These are phyloP conservation scores for Meiosimyza platycephala DNA, from an alignment of 2,888 invertebrate genomes.

Conservation along the genomic window DNA sequence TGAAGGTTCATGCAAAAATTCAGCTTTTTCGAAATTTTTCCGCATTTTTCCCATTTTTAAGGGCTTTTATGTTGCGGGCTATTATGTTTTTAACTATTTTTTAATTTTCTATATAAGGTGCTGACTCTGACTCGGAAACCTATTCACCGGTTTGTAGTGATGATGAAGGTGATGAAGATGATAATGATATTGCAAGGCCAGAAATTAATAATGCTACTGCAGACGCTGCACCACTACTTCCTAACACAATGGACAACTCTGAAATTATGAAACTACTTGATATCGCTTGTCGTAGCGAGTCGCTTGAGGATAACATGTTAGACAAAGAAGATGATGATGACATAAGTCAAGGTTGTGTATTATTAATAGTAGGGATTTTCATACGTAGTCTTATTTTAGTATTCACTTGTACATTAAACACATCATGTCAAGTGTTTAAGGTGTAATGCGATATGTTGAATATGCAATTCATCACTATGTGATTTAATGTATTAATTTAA, in stretches of 20 bases:
- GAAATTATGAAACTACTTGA: constrained; percentile 64
- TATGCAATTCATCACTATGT: no score
- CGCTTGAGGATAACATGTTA: constrained; percentile 60
- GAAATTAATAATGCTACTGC: constrained; percentile 8
- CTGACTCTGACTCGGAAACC: constrained; percentile 52
- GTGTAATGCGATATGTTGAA: no score
- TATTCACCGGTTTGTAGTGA: constrained; percentile 68
- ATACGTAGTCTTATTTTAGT: no score
- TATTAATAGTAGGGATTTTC: no score
- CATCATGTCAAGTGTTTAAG: no score
- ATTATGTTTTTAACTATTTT: neutral
- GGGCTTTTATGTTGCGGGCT: no score
- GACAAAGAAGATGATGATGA: constrained; percentile 65
- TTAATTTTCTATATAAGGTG: neutral
- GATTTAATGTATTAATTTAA: neutral
- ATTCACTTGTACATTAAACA: no score
- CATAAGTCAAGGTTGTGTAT: constrained; percentile 50
- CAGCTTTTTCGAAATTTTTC: no score
- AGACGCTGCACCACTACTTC: neutral
- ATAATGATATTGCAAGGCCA: constrained; percentile 46
- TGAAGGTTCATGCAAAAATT: no score
- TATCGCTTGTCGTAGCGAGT: constrained; percentile 54
- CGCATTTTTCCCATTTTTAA: no score
- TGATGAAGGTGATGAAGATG: constrained; percentile 62
- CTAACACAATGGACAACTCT: constrained; percentile 43